Evolutionary conservation across 2,888 invertebrate species (phyloP).

Genomic region (Corbicula japonica): DNA sequence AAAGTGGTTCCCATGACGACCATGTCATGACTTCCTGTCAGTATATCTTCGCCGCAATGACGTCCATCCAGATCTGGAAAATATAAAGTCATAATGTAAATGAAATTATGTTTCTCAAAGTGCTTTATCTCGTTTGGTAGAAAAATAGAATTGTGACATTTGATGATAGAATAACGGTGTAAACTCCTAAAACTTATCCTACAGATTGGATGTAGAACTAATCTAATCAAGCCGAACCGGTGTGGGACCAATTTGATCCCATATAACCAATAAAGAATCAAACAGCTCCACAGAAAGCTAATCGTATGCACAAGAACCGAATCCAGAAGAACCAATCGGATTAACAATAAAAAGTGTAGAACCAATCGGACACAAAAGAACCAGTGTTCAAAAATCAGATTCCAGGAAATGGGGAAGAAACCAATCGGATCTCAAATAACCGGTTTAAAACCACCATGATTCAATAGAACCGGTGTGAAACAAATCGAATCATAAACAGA

Average conservation of each 20-base stretch:
- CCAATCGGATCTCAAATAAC: not conserved
- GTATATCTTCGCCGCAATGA: slow-evolving; percentile 71
- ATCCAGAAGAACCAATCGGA: too few relatives aligned
- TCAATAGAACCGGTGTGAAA: not conserved
- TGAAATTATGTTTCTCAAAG: not conserved
- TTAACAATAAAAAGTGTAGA: too few relatives aligned
- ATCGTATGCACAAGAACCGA: too few relatives aligned
- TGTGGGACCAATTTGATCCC: not conserved
- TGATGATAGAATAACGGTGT: not conserved
- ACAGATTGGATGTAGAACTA: not conserved
- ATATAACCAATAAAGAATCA: too few relatives aligned
- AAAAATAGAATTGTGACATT: not conserved
- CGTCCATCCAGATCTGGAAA: slow-evolving; percentile 70
- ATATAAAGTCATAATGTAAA: not conserved
- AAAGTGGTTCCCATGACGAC: slow-evolving; percentile 60
- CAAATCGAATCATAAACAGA: not conserved
- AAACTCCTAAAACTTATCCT: not conserved
- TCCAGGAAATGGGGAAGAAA: too few relatives aligned
- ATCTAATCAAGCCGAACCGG: not conserved
- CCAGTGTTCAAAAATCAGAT: too few relatives aligned
- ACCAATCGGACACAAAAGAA: too few relatives aligned
- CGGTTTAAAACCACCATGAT: not conserved
- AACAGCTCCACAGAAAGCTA: too few relatives aligned
- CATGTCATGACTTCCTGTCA: slow-evolving; percentile 74
- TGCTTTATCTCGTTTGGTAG: not conserved